phyloP scores from a whole-genome alignment of 2,113 vertebrate genomes.

The Sula dactylatra region DNA sequence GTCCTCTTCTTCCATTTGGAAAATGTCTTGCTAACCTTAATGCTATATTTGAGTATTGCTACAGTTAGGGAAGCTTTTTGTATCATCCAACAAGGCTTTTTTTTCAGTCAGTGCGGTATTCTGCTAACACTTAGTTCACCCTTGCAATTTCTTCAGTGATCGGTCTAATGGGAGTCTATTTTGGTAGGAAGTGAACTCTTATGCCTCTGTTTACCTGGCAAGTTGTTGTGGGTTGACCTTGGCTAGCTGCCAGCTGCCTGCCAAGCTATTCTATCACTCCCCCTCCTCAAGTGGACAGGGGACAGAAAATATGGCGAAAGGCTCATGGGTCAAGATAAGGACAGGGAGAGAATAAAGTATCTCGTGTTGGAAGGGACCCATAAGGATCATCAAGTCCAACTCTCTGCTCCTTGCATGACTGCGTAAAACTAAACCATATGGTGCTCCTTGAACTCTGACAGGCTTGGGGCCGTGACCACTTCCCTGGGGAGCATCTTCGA shows the following conservation, averaged over 20 bases:
- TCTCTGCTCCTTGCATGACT: neutral
- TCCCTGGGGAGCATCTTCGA: neutral
- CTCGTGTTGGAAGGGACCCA: neutral
- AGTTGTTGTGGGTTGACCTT: neutral
- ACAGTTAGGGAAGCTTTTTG: neutral
- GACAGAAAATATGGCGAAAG: neutral
- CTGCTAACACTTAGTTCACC: neutral
- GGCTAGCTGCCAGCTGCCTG: too few species aligned
- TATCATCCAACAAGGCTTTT: neutral
- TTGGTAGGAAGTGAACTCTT: neutral
- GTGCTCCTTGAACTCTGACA: neutral
- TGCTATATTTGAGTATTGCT: neutral
- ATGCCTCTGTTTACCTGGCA: neutral
- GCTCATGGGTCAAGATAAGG: too few species aligned
- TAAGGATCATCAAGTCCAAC: neutral
- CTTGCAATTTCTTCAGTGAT: neutral
- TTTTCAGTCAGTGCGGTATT: neutral
- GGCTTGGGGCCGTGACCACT: neutral
- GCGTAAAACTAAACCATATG: neutral
- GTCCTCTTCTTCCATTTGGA: neutral
- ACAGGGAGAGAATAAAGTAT: neutral
- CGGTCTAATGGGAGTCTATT: neutral
- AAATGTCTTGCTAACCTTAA: neutral
- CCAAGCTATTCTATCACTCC: neutral
- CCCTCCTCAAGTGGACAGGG: too few species aligned